Base-by-base conservation (phyloP, 2,797 vertebrate species). In the Rhinatrema bivittatum region DNA sequence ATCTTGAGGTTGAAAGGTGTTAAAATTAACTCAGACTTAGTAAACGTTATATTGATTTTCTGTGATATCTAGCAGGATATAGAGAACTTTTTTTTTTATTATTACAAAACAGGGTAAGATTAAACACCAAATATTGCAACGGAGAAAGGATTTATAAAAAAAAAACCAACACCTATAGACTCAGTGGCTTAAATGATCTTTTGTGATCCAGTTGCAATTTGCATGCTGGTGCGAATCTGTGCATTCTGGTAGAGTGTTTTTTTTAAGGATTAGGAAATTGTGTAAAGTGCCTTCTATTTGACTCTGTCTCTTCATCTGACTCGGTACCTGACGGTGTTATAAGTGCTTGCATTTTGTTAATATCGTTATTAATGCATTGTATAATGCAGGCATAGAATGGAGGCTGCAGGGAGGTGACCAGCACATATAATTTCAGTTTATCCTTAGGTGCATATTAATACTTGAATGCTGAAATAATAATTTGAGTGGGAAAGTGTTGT, bases 41-140 rank as follows among this genome's bases (percentile, higher is more conserved):
- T 67, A 79, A 76, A 78, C 46, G 62, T 36, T 14, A 52, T 65
- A 68, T 76, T 70, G 74, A 81, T 75, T 70, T 68, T 47, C 39
- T 39, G 39, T 29, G 60, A 62, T 61, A 55, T 46, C 36, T 0
- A 2, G 57, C 50, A 46, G 65, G 50, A 49, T 55, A 65, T 60
- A 64, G 32, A 38, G 1, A 3, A 38, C 47, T 35, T 61, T 39
- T 70, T 70, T 64, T 73, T 62, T 67, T 65, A 69, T 60, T 60
- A 49, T 43, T 42, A 22, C 43, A 37, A 60, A n/a, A n/a, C 59
- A 71, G 64, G 50, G 65, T 53, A 46, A 60, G 38, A 50, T 60
- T 56, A 60, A 60, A 50, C 30, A 19, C 26, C 37, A 59, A 49
- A 53, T 51, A 51, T 5, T 11, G 41, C 54, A 43, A 37, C 50